Base-by-base conservation (phyloP, 2,797 vertebrate species). In the Huso huso region DNA sequence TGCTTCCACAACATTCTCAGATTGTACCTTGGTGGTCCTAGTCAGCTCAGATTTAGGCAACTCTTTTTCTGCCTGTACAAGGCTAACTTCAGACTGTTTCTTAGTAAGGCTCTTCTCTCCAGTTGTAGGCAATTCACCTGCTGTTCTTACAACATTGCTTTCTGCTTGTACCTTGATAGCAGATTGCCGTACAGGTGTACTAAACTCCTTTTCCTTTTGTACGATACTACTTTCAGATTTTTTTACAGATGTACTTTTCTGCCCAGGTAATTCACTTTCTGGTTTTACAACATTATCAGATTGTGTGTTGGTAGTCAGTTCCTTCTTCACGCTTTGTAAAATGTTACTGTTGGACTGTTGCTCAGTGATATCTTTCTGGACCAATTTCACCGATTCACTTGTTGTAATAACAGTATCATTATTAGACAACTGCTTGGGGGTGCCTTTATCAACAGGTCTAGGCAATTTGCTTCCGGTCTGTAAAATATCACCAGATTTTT, bases 231-330 rank as follows among this genome's bases (percentile, higher is more conserved):
- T 68, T 72, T 71, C 67, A 69, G 65, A 63, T 71, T 18, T 66
- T 6, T 48, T 52, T 10, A 4, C 61, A 65, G 11, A 71, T 53
- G 48, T 65, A 68, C 15, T 73, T 69, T 81, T 87, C 6, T n/a
- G 63, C 10, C 63, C 68, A 11, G 55, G 51, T 48, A 71, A 69
- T 61, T 51, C 48, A 59, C 68, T 79, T 11, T 51, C 67, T 65
- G 49, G 48, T 68, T 69, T 74, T 48, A 62, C 58, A 58, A 65
- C 62, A 48, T 71, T 72, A 64, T 77, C 82, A 65, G 49, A 51
- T 66, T 69, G 66, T 51, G 61, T 62, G 53, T 48, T 67, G 10
- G 82, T 72, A 8, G 49, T 76, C 6, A 70, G 64, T n/a, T 55
- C n/a, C 6, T 55, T 55, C n/a, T 55, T 55, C 9, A 10, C 53